Base-by-base conservation (phyloP, 2,888 invertebrate genomes). In the Norana najaformis region DNA sequence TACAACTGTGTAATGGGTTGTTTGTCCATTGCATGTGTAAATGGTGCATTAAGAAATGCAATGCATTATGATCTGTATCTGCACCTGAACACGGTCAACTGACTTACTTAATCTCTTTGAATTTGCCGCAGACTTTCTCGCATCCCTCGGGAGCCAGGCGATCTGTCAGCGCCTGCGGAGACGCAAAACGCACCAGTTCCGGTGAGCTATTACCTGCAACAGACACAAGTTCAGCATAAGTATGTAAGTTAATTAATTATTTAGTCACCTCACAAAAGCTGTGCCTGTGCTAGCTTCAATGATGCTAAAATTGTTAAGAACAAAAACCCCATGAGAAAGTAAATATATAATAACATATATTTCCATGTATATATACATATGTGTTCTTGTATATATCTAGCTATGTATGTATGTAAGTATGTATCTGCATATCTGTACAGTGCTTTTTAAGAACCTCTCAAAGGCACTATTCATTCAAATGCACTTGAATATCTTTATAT, bases 61-160 rank as follows among this genome's bases (percentile, higher is more conserved):
- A 69, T 13, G 47, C 13, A n/a, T 69, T 69, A 69, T 69, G 69
- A 69, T n/a, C n/a, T n/a, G 23, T 23, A 16, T 69, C 13, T 69
- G 14, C n/a, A n/a, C 6, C 47, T 47, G 8, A 69, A 69, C 69
- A 69, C 6, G 69, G 69, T 69, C 69, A 37, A 8, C 16, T 16
- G 23, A 85, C 85, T 85, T 85, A 85, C 85, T 35, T 85, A 23
- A 85, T 37, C 85, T 85, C 85, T 37, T 85, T 18, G 85, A 85
- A 85, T n/a, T 85, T 85, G 36, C 85, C 85, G 37, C 85, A 85
- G 85, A 85, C 37, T n/a, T 85, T 85, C 85, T 85, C 85, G 16
- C 85, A 85, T 23, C 85, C 85, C 37, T 85, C 85, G 34, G 85
- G 85, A 13, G 85, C 85, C 36, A 85, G 85, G 35, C 85, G 85